These are phyloP conservation scores for Carposina sasakii DNA, from an alignment of 1,140 invertebrate species.

Conservation along the genomic window DNA sequence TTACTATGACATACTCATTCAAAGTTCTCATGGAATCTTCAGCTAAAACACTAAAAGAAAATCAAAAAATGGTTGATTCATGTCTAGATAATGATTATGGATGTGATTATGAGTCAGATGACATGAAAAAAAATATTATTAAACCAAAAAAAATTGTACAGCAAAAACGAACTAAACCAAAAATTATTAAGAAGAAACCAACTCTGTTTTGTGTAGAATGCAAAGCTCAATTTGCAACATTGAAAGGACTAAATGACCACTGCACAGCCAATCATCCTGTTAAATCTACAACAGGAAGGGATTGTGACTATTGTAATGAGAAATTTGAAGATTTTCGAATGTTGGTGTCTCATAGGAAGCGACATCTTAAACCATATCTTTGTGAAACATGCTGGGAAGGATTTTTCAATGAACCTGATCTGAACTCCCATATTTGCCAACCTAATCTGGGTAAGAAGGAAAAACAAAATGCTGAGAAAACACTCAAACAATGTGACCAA, in stretches of 20 bases:
- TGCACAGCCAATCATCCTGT: conserved; percentile 46
- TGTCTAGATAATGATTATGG: conserved; percentile 39
- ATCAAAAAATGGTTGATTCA: conserved; percentile 25
- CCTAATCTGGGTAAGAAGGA: conserved; percentile 37
- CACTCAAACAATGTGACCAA: conserved; percentile 60
- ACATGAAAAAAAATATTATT: conserved; percentile 13
- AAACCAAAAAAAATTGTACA: conserved; percentile 14
- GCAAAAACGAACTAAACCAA: conserved; percentile 21
- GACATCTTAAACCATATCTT: conserved; percentile 57
- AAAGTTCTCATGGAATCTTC: conserved; percentile 57
- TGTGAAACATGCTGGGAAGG: conserved; percentile 68
- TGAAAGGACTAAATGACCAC: conserved; percentile 47
- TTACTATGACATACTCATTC: conserved; percentile 63
- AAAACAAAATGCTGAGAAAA: conserved; percentile 41
- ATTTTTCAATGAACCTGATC: conserved; percentile 42
- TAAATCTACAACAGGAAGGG: conserved; percentile 44
- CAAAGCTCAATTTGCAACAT: conserved; percentile 46
- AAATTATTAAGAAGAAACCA: conserved; percentile 18
- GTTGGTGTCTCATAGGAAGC: conserved; percentile 57
- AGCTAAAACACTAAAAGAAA: conserved; percentile 44
- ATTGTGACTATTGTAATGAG: conserved; percentile 66
- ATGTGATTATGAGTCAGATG: conserved; percentile 38
- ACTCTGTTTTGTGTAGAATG: conserved; percentile 58
- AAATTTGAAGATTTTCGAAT: conserved; percentile 65
- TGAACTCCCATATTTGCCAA: conserved; percentile 49